Evolutionary conservation across 2,888 invertebrate genomes (phyloP).

Genomic region (Tridacna gigas): DNA sequence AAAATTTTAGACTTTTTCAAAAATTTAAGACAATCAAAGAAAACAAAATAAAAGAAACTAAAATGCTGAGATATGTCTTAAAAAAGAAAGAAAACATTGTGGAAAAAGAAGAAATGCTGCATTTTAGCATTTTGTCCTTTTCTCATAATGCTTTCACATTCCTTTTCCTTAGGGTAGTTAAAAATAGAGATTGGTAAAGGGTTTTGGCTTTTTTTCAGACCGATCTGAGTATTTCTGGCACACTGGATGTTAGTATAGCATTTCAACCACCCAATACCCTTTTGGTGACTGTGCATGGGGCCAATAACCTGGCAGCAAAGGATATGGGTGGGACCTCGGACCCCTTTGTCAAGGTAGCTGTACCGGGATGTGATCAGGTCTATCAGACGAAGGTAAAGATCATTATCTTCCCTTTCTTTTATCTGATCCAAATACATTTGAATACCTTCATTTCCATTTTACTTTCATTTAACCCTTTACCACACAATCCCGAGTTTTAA

Average conservation of each 20-base stretch:
- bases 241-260: slow-evolving; percentile 76
- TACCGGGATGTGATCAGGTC: slow-evolving; percentile 76
- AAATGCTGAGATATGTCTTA: not conserved
- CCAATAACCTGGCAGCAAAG: slow-evolving; percentile 70
- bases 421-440: too few species aligned
- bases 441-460: too few species aligned
- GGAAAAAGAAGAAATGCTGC: not conserved
- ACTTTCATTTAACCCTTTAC: not conserved
- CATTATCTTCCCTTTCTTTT: too few species aligned
- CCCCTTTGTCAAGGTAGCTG: slow-evolving; percentile 78
- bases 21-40: not conserved
- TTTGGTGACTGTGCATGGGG: slow-evolving; percentile 77
- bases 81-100: not conserved
- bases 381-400: slow-evolving; percentile 74
- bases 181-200: too few species aligned
- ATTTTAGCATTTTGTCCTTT: not conserved
- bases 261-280: slow-evolving; percentile 74
- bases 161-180: too few species aligned
- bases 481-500: not conserved
- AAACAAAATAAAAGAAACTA: not conserved
- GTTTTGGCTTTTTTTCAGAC: slow-evolving; percentile 69
- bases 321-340: slow-evolving; percentile 71
- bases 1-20: not conserved
- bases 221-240: slow-evolving; percentile 78
- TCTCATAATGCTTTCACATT: too few species aligned